Percentiles rank a stretch among this genome's conserved stretches.
Evolutionary conservation across 1,140 invertebrate species (phyloP).

Genomic region (Pomacea maculata): DNA sequence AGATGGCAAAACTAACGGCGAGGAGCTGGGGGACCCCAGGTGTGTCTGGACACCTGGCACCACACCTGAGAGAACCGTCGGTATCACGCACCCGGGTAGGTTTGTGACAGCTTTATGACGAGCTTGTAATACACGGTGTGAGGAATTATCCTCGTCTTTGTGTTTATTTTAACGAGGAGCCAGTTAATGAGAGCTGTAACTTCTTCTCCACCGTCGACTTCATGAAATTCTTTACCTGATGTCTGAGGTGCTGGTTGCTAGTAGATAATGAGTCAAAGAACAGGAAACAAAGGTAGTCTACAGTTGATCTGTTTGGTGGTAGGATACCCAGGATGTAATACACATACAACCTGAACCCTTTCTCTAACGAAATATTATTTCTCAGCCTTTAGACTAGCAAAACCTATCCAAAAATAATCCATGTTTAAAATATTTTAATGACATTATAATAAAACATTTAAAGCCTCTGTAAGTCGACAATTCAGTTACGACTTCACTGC

Average conservation of each 20-base stretch:
- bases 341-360: too few relatives aligned
- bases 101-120: background rate
- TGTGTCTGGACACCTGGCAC: conserved; percentile 42
- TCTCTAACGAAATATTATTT: too few relatives aligned
- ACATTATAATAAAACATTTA: too few relatives aligned
- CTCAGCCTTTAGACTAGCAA: too few relatives aligned
- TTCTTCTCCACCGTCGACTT: background rate
- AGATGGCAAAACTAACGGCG: conserved; percentile 49
- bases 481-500: background rate
- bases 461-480: background rate
- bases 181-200: background rate
- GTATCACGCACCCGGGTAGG: conserved; percentile 44
- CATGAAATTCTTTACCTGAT: background rate
- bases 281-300: background rate
- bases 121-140: background rate
- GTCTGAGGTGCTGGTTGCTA: background rate
- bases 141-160: background rate
- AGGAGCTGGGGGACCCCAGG: conserved; percentile 51
- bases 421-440: background rate
- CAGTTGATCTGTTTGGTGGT: background rate
- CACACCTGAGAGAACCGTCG: background rate
- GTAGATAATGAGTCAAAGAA: too few relatives aligned
- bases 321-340: background rate
- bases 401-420: background rate
- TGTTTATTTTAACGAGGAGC: background rate